Base-by-base conservation (phyloP, 2,888 invertebrate species). In the Sesia bembeciformis region DNA sequence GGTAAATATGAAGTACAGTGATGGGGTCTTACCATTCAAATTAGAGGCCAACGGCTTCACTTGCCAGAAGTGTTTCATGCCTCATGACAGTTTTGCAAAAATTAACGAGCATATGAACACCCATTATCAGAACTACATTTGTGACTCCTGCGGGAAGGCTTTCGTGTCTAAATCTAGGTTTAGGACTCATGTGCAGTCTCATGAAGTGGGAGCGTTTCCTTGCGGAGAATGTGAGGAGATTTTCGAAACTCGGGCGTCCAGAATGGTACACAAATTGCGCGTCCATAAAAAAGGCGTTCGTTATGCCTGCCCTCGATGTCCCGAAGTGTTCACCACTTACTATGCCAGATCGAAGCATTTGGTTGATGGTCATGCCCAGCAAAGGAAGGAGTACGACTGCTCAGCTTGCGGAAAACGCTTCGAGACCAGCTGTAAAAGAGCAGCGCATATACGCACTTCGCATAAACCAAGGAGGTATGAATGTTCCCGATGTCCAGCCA, bases 101-200 rank as follows among this genome's bases (percentile, higher is more conserved):
- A 68, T 84, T 39, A 87, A 88, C 54, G 80, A 81, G 51, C 89
- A 89, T 50, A 88, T 89, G 77, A 89, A 88, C 52, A 72, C 66
- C 0, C 89, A 89, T 60, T 88, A 79, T 59, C 78, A 80, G 54
- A 88, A 89, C 58, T 80, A 88, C 50, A 64, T 89, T 52, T 89
- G 89, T 50, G 85, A 87, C 54, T 65, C 74, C 3, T 89, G 89
- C 50, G 89, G 89, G 0, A 89, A 88, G 57, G 78, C 79, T 0
- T 89, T 88, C 55, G 71, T 78, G 3, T 86, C 89, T 0, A 84
- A 77, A 59, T 77, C 87, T 0, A 63, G 88, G 23, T 85, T 86
- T 57, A 68, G 87, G 6, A 78, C 77, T 50, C 89, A 89, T 55
- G 72, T 81, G 0, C 86, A 88, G 58, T 78, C 77, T 0, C 84